Evolutionary conservation across 2,797 vertebrate genomes (phyloP).

Genomic region (Xiphorhynchus erythropygius): DNA sequence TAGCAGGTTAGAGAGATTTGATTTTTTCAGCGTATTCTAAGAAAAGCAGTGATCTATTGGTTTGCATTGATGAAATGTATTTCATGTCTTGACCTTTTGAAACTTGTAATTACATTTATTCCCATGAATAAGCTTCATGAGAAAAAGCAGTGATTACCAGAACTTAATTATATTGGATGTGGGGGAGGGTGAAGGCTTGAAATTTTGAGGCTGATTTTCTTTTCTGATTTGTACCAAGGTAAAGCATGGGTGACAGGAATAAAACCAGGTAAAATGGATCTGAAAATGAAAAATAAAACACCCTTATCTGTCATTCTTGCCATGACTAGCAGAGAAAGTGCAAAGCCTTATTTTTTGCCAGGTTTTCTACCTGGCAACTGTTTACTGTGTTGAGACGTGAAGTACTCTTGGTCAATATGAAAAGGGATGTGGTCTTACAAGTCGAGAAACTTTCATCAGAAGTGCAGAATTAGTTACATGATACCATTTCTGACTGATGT

Average conservation of each 20-base stretch:
- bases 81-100: background rate
- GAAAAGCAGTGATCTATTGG: background rate
- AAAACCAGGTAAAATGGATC: background rate
- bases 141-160: background rate
- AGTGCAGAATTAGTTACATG: background rate
- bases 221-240: background rate
- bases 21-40: background rate
- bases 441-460: background rate
- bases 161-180: background rate
- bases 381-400: background rate
- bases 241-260: background rate
- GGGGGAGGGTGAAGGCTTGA: background rate
- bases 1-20: background rate
- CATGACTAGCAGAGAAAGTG: background rate
- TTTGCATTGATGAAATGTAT: background rate
- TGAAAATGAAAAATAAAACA: background rate
- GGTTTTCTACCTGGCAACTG: background rate
- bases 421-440: background rate
- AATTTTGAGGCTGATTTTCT: background rate
- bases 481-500: background rate
- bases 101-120: slow-evolving; percentile 5
- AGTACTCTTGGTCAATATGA: background rate
- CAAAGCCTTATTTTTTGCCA: background rate
- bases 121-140: background rate
- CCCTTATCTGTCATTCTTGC: background rate